Conservation (phyloP, 2,888 invertebrate species). For the Microplitis deprimator region DNA sequence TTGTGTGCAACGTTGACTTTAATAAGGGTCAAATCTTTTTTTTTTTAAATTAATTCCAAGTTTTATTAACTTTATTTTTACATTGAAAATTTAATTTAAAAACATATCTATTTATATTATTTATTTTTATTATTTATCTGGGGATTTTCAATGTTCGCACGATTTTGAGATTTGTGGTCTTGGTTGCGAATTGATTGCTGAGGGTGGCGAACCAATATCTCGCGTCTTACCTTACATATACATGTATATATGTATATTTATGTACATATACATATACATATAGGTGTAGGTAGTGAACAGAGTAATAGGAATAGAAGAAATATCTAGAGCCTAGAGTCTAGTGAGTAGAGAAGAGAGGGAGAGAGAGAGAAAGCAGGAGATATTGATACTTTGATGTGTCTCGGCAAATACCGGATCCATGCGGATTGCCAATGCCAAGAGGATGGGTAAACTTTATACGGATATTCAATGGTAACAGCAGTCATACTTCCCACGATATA, state of each 20-base stretch:
- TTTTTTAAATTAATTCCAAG: too few species aligned
- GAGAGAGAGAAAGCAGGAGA: constrained; percentile 15
- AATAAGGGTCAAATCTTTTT: too few species aligned
- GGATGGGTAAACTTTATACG: constrained; percentile 25
- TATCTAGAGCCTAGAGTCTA: not conserved
- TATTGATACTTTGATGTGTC: constrained; percentile 42
- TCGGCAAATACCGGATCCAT: constrained; percentile 35
- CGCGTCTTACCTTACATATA: constrained; percentile 21
- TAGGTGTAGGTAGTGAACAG: not conserved
- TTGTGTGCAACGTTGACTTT: too few species aligned
- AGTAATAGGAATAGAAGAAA: not conserved
- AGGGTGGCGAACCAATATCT: constrained; percentile 34
- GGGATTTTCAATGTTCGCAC: constrained; percentile 5
- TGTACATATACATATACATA: not conserved
- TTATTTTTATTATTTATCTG: not conserved
- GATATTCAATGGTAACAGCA: constrained; percentile 21
- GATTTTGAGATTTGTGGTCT: constrained; percentile 19
- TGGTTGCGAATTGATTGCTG: constrained; percentile 27
- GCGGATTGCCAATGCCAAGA: constrained; percentile 29
- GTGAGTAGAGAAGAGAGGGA: not conserved
- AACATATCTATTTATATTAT: not conserved
- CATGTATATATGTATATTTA: not conserved
- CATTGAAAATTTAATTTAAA: not conserved
- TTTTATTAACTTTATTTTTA: too few species aligned
- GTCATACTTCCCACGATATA: constrained; percentile 27